These are phyloP conservation scores for Teleogryllus oceanicus DNA, from an alignment of 2,888 invertebrate species.

Conservation along the genomic window DNA sequence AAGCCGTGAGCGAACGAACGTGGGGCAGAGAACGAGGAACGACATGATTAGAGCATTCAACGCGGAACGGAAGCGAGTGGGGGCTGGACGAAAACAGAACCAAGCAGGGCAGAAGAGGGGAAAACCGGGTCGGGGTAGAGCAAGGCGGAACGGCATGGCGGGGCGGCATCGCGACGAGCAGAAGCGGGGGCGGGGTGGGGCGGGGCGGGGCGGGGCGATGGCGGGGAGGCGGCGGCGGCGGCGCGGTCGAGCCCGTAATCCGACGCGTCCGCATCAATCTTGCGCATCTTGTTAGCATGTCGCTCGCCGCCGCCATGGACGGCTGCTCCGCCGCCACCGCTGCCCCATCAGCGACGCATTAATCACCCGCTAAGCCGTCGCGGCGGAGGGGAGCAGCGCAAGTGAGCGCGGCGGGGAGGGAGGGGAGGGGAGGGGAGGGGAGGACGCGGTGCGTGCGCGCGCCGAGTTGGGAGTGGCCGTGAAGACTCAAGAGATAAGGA, in stretches of 20 bases:
- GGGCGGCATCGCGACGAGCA: background rate
- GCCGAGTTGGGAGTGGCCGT: no score
- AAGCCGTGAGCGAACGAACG: no score
- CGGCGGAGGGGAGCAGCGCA: background rate
- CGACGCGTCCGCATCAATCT: slow-evolving; percentile 7
- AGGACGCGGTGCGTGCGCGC: no score
- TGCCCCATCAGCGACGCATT: background rate
- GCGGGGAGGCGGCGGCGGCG: no score
- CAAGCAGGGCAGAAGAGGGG: background rate
- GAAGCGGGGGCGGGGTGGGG: background rate
- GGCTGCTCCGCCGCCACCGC: background rate
- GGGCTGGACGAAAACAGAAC: background rate
- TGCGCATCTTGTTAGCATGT: slow-evolving; percentile 18
- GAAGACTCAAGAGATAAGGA: no score
- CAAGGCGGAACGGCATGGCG: background rate
- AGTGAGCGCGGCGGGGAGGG: background rate
- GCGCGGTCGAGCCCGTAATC: background rate
- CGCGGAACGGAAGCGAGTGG: background rate
- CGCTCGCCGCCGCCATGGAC: background rate
- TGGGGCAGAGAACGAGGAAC: no score
- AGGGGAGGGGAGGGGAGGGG: background rate
- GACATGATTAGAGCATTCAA: no score
- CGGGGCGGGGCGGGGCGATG: background rate
- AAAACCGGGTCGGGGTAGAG: no score
- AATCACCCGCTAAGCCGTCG: background rate